These are phyloP conservation scores for Cariama cristata DNA, from an alignment of 2,113 vertebrate species.

Conservation along the genomic window DNA sequence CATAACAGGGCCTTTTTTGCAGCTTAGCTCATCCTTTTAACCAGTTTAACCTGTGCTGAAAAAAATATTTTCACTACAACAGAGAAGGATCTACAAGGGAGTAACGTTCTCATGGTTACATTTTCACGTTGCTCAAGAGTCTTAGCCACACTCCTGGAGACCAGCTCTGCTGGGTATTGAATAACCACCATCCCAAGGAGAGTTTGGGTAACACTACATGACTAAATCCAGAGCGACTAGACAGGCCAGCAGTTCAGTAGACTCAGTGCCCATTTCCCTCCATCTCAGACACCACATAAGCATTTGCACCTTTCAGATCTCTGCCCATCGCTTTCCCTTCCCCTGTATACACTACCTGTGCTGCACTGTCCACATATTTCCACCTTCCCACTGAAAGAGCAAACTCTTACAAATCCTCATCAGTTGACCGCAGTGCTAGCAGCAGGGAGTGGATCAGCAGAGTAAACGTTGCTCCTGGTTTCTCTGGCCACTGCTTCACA, in stretches of 20 bases:
- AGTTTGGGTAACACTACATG: not conserved
- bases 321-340: not conserved
- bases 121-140: not conserved
- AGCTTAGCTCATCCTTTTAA: not conserved
- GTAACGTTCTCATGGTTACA: accelerated
- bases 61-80: not conserved
- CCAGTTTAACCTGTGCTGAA: not conserved
- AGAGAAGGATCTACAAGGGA: not conserved
- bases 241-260: not conserved
- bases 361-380: accelerated
- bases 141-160: not conserved
- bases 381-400: not conserved
- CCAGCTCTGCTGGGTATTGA: not conserved
- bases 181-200: not conserved
- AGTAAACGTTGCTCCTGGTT: not conserved
- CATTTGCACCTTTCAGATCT: not conserved
- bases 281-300: not conserved
- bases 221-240: not conserved
- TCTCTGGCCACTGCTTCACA: not conserved
- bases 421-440: not conserved
- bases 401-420: not conserved
- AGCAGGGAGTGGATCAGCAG: not conserved
- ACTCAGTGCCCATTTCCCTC: not conserved
- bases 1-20: not conserved
- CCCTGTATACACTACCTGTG: not conserved